Evolutionary conservation across 2,797 vertebrate species (phyloP), one percentile per base, ranked within the genome.

Genomic region (Sebastes dallii): DNA sequence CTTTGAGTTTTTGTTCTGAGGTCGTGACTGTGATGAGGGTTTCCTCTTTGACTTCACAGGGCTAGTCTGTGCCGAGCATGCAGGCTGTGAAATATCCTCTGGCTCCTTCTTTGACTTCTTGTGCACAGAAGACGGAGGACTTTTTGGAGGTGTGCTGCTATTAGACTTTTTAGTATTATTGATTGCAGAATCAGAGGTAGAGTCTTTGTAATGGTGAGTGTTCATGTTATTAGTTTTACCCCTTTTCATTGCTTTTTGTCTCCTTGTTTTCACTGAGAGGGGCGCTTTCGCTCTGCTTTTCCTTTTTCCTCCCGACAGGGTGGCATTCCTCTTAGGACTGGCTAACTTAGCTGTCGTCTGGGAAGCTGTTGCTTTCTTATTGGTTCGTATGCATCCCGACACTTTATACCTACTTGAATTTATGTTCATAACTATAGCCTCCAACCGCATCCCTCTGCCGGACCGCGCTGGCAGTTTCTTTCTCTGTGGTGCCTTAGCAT

Each of bases 361-460:
- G 66, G 87, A 83, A 77, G 85, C 66, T 8, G 73, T 82, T 32
- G 75, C 42, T 83, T 90, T 92, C 52, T 90, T 94, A 77, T 20
- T 83, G 58, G 90, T 59, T 58, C 86, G 88, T 46, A 92, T 78
- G 25, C 87, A 79, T 75, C 86, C 86, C 5, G 91, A 91, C n/a
- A 91, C 88, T 89, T 91, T 95, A 81, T 88, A 94, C 78, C 93
- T 88, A 62, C 82, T 88, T 16, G 96, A 95, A 66, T 93, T 92
- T 14, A 96, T 95, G 89, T 95, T 95, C 92, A 96, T 95, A 50
- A 96, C 95, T 59, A 96, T 94, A 22, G 95, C 90, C 71, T 94
- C 95, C 66, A 96, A 89, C 9, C 92, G 92, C 20, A 87, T 93
- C 56, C 95, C 95, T 88, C 95, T 91, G 18, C 93, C 85, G 1